Evolutionary conservation across 2,113 vertebrate genomes (phyloP), one percentile per base, ranked within the genome.

Genomic region (Hymenochirus boettgeri): DNA sequence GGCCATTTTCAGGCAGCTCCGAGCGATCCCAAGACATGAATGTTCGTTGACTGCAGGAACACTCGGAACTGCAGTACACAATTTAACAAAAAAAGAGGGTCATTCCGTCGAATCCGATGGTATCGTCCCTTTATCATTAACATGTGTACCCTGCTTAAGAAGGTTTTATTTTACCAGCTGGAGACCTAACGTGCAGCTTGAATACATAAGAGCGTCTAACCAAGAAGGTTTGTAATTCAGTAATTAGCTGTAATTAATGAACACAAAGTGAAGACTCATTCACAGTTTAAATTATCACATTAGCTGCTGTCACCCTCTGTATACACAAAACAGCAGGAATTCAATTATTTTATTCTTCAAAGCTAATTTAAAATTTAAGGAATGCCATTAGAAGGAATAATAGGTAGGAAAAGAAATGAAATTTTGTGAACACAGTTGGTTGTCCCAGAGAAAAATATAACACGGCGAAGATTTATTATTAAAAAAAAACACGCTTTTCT

Each of bases 181-280:
- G 88, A 89, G 85, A 83, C 84, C 83, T 86, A 89, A 88, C 87
- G 89, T 90, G 88, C 87, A 87, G 85, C 84, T 85, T 85, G 89
- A 92, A 86, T 90, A 86, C 85, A 90, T 90, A 90, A 91, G 84
- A 88, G 85, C 78, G 88, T 86, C 88, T 87, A 86, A 90, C 87
- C 90, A 87, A 89, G 86, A 89, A 88, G 86, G 89, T 90, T 90
- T 89, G 90, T 91, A 91, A 91, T 96, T 86, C 85, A 87, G 85
- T 95, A 96, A 99, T 99, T 97, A 99, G 95, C 89, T 85, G 92
- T 98, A 98, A 99, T 98, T 97, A 99, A 98, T 96, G 93, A 96
- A 95, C 87, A 92, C 89, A 93, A 93, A 93, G 92, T 90, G 87
- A 92, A 89, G 91, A 95, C 92, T 97, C 92, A 93, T 99, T 99